Base-by-base conservation (phyloP, 2,888 invertebrate species). In the Drosophila macrospina region DNA sequence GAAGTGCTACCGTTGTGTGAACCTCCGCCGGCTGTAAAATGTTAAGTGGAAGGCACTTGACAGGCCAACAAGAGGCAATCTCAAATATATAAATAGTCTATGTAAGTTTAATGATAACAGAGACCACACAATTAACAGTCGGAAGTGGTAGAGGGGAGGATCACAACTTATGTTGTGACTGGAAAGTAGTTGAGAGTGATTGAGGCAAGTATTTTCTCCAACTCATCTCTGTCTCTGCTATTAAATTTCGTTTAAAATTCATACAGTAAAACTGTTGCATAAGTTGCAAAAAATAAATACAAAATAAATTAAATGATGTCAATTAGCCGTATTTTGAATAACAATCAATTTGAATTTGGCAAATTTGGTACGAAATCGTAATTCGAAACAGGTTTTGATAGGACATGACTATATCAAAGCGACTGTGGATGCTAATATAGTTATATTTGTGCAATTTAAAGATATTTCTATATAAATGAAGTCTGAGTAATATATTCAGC, bases 21-120 rank as follows among this genome's bases (percentile, higher is more conserved):
- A 68, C 74, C 83, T 63, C 60, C 69, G 44, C 56, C 36, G 60
- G 64, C 47, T 69, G 65, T 81, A 75, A 85, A 80, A 75, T 55
- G 42, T 48, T 64, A 77, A 80, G 84, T 80, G 81, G 51, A 48
- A 44, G 36, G 36, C 68, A 76, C 68, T 76, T 60, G 60, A 52
- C 52, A 56, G 47, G 28, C 34, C 48, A 20, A 34, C 41, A 37
- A 26, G 37, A 34, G 32, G 42, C 45, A 63, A n/a, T n/a, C n/a
- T n/a, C n/a, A n/a, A 39, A 41, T 16, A 44, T 67, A 63, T 56
- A 48, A 60, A 64, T 76, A 79, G 62, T 13, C 11, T 11, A 47
- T 48, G 60, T 76, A 57, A 54, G 55, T 41, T 47, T 26, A 26
- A 42, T 42, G 20, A 65, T 41, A 54, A 54, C 26, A 62, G 20